Evolutionary conservation across 2,113 vertebrate genomes (phyloP).

Genomic region (Aplodontia rufa): DNA sequence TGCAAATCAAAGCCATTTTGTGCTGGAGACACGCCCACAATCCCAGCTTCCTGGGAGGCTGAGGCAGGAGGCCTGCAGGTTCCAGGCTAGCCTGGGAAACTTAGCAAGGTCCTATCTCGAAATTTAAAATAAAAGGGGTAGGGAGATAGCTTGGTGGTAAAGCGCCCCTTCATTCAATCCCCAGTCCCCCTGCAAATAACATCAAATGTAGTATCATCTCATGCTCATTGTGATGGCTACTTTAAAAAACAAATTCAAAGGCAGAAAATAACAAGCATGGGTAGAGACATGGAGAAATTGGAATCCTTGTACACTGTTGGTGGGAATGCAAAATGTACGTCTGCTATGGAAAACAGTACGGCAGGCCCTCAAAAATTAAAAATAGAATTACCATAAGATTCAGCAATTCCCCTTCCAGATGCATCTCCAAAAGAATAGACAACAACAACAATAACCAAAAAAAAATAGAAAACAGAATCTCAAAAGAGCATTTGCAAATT

Average conservation of each 20-base stretch:
- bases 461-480: background rate
- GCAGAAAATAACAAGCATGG: background rate
- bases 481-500: background rate
- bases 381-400: background rate
- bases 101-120: too few relatives aligned
- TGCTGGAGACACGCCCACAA: too few relatives aligned
- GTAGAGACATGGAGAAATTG: background rate
- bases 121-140: too few relatives aligned
- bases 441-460: too few relatives aligned
- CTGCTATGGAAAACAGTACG: background rate
- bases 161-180: too few relatives aligned
- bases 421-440: background rate
- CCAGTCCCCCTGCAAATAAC: too few relatives aligned
- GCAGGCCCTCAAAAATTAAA: background rate
- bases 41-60: too few relatives aligned
- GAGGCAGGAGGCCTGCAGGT: too few relatives aligned
- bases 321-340: background rate
- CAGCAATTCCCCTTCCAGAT: background rate
- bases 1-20: background rate
- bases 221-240: background rate
- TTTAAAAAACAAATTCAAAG: background rate
- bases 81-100: too few relatives aligned
- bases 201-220: background rate
- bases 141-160: too few relatives aligned
- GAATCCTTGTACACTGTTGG: rapidly evolving